These are phyloP conservation scores for Trematomus bernacchii DNA, from an alignment of 2,797 vertebrate species.

Conservation along the genomic window DNA sequence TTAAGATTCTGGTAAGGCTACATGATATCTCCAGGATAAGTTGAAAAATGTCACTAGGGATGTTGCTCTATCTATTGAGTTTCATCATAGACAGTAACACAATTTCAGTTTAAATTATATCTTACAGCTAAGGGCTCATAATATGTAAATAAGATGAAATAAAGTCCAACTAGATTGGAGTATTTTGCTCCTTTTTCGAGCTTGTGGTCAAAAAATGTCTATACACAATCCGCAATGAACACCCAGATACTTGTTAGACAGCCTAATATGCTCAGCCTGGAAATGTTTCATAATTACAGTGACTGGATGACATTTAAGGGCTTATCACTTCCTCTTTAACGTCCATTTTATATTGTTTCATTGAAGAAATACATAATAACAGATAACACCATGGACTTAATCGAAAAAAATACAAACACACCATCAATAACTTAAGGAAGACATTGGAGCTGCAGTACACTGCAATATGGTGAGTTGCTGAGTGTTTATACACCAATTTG, in stretches of 20 bases:
- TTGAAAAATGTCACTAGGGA: too few species aligned
- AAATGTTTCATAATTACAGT: background rate
- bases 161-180: background rate
- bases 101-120: background rate
- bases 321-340: background rate
- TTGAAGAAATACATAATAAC: constrained; percentile 6
- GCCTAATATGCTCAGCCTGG: too few species aligned
- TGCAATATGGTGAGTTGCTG: background rate
- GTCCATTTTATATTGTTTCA: background rate
- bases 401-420: background rate
- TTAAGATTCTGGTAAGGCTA: background rate
- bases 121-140: background rate
- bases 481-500: background rate
- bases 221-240: background rate
- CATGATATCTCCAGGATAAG: background rate
- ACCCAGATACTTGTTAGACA: background rate
- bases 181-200: background rate
- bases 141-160: background rate
- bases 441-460: background rate
- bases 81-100: background rate
- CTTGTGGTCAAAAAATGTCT: background rate
- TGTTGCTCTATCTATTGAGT: too few species aligned
- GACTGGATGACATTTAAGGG: background rate
- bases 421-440: background rate
- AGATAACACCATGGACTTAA: background rate